phyloP scores from a whole-genome alignment of 2,113 vertebrate genomes.

The Murina feae region DNA sequence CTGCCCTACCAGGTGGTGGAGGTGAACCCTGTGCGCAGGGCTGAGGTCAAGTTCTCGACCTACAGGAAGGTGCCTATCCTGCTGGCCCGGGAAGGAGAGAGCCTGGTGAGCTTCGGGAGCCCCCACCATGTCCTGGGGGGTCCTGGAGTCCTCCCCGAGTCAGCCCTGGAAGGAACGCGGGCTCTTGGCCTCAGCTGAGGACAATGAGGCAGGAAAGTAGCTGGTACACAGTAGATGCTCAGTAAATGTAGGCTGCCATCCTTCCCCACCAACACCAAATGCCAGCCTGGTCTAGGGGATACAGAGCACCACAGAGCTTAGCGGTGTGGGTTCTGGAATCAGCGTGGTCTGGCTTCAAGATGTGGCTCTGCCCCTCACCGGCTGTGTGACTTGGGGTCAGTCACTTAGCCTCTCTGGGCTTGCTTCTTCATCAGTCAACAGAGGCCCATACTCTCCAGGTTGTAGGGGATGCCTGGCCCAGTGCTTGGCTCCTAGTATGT shows the following conservation, averaged over 20 bases:
- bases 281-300: background rate
- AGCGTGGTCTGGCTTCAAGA: background rate
- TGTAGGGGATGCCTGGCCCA: background rate
- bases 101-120: conserved; percentile 76
- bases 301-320: background rate
- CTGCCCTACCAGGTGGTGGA: conserved; percentile 93
- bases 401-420: background rate
- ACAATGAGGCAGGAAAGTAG: background rate
- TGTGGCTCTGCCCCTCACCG: background rate
- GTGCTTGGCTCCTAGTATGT: background rate
- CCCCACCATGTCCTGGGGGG: background rate
- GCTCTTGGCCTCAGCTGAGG: background rate
- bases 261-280: background rate
- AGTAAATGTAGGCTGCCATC: background rate
- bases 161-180: background rate
- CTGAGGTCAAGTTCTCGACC: conserved; percentile 94
- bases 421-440: background rate
- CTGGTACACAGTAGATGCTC: background rate
- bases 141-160: background rate
- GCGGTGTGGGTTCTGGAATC: background rate
- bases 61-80: conserved; percentile 98
- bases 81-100: conserved; percentile 77
- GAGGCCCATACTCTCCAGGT: background rate
- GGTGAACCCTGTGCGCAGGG: conserved; percentile 93
- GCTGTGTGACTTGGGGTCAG: background rate